Base-by-base conservation (phyloP, 2,888 invertebrate species). In the Stenurella melanura region DNA sequence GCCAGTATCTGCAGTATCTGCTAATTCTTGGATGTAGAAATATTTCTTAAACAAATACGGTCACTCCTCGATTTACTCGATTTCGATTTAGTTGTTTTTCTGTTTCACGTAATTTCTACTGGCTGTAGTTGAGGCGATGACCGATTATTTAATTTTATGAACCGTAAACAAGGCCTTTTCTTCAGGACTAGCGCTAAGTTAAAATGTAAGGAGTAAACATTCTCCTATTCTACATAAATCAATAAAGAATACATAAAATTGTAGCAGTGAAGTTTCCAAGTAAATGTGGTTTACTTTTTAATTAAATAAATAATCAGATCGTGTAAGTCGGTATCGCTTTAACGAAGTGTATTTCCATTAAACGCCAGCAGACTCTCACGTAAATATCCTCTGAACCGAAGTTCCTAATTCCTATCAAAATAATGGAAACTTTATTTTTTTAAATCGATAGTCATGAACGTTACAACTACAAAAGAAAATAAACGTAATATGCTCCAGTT, bases 261-360 rank as follows among this genome's bases (percentile, higher is more conserved):
- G 50, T n/a, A 50, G 50, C n/a, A 50, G 50, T n/a, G 50, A 50
- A 50, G 50, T 58, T 58, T 58, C 58, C 58, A 19, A 58, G 21
- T 58, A 58, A 58, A 57, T 19, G 12, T 19, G 6, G 57, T 15
- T 58, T 19, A 58, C 58, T 15, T 19, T 1, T 61, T 61, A n/a
- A 61, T 30, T 30, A 61, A n/a, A 61, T 30, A 61, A 61, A 30
- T 30, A 61, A 61, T 21, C n/a, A 61, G 61, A 61, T 61, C 34
- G 30, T 30, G 34, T 61, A 19, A 58, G 26, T 11, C 17, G 61
- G 21, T 30, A 61, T 61, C 30, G n/a, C 30, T n/a, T 61, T 61
- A 61, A 61, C 30, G 30, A 61, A 30, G 61, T 4, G 61, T 30
- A 30, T 17, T 61, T 61, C 34, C 61, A n/a, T 61, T 30, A 61